Conservation (phyloP, 2,797 vertebrate species). For the Brachyrhaphis roseni region DNA sequence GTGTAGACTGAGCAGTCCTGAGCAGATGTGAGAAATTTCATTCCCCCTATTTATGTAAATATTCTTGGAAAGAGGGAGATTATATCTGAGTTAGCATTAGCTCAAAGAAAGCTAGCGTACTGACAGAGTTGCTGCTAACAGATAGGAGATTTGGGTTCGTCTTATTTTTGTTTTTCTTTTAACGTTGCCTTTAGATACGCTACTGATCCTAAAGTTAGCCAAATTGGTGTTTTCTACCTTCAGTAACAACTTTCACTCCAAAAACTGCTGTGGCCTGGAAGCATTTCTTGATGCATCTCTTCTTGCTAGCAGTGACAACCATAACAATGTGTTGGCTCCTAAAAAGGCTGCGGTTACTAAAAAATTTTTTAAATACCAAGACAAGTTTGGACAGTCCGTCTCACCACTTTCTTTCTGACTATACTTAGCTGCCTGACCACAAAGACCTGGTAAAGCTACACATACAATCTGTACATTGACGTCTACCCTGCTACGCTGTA, state of each 20-base stretch:
- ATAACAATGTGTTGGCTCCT: background rate
- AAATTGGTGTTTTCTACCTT: background rate
- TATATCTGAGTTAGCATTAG: conserved; percentile 4
- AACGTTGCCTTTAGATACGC: background rate
- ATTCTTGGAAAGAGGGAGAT: background rate
- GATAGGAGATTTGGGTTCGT: background rate
- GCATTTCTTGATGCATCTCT: background rate
- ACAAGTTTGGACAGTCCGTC: background rate
- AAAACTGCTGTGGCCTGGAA: background rate
- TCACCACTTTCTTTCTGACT: background rate
- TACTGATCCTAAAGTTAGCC: background rate
- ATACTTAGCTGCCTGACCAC: background rate
- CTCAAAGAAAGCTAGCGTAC: background rate
- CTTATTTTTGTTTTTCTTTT: background rate
- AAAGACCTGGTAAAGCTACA: background rate
- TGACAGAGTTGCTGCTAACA: background rate
- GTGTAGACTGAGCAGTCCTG: background rate
- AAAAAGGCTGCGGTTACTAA: background rate
- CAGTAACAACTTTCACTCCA: background rate
- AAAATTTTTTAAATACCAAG: background rate
- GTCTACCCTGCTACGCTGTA: background rate
- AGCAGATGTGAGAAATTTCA: background rate
- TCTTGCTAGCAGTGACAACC: background rate
- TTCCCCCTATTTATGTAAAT: background rate
- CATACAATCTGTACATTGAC: background rate